Conservation (phyloP, 2,888 invertebrate genomes). For the Drosophila stalkeri region DNA sequence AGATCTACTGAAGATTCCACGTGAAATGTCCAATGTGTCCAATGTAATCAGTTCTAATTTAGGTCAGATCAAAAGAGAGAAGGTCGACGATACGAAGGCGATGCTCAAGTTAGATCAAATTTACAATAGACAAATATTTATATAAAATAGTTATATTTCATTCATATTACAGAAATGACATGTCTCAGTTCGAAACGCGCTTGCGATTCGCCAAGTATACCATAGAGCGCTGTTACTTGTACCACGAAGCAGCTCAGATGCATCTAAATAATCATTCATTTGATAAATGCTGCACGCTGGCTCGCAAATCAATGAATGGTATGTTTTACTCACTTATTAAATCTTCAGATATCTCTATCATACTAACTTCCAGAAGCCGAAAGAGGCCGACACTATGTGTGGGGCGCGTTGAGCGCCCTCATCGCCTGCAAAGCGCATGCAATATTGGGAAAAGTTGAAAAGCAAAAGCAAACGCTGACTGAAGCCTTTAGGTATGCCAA, state of each 20-base stretch:
- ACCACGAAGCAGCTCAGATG: constrained; percentile 76
- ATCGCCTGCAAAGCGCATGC: constrained; percentile 79
- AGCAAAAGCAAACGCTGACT: constrained; percentile 66
- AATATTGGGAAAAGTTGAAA: constrained; percentile 78
- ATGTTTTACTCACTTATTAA: background rate
- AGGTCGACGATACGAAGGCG: constrained; percentile 60
- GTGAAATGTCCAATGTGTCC: constrained; percentile 28
- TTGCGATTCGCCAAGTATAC: constrained; percentile 75
- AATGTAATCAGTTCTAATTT: constrained; percentile 8
- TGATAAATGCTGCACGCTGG: constrained; percentile 74
- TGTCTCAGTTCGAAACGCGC: constrained; percentile 73
- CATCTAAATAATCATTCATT: constrained; percentile 74
- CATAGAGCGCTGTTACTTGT: constrained; percentile 79
- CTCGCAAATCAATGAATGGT: constrained; percentile 77
- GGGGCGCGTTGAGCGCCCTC: constrained; percentile 76
- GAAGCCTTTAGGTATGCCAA: constrained; percentile 64
- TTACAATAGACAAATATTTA: background rate
- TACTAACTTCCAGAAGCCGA: constrained; percentile 59
- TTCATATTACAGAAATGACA: constrained; percentile 54
- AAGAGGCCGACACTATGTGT: constrained; percentile 69
- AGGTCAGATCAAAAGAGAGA: constrained; percentile 53
- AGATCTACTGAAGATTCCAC: constrained; percentile 63
- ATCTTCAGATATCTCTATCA: background rate
- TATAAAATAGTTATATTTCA: too few relatives aligned
- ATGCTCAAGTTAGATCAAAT: constrained; percentile 58